A percentile compares a stretch with the other conserved stretches of the same genome.
Conservation (phyloP, 2,888 invertebrate genomes). For the Drosophila quinaria region DNA sequence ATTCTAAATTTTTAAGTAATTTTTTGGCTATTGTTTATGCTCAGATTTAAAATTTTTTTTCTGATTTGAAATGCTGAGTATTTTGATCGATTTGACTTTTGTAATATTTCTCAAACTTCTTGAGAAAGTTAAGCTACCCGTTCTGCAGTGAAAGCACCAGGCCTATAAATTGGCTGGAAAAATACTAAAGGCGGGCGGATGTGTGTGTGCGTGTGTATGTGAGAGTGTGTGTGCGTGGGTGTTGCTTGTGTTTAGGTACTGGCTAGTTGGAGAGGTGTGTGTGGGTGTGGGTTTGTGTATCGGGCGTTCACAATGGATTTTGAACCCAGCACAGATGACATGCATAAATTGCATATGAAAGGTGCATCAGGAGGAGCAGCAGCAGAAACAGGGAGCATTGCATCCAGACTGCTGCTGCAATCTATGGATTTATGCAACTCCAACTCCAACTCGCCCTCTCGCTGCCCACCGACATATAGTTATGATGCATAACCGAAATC, state of each 20-base stretch:
- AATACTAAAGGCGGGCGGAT: conserved; percentile 18
- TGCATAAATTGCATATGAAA: conserved; percentile 81
- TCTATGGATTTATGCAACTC: conserved; percentile 77
- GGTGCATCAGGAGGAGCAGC: conserved; percentile 63
- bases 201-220: conserved; percentile 5
- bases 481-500: conserved; percentile 78
- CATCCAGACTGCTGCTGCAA: conserved; percentile 53
- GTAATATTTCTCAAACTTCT: background rate
- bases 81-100: background rate
- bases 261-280: conserved; percentile 5
- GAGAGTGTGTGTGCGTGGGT: conserved; percentile 34
- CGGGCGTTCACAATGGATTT: conserved; percentile 57
- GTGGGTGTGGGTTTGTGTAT: conserved; percentile 1
- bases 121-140: conserved; percentile 2
- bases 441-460: background rate
- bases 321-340: conserved; percentile 65
- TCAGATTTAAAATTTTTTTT: too few species aligned
- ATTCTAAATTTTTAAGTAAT: too few species aligned
- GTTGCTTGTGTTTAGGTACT: conserved; percentile 54
- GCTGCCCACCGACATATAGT: conserved; percentile 56
- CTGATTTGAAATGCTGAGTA: background rate
- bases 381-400: conserved; percentile 20
- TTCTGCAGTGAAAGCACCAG: conserved; percentile 6
- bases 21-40: too few species aligned
- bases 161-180: conserved; percentile 71